Evolutionary conservation across 92 coral and sea anemone species (phyloP), one percentile per base, ranked within the genome.

Genomic region (Diadumene lineata): DNA sequence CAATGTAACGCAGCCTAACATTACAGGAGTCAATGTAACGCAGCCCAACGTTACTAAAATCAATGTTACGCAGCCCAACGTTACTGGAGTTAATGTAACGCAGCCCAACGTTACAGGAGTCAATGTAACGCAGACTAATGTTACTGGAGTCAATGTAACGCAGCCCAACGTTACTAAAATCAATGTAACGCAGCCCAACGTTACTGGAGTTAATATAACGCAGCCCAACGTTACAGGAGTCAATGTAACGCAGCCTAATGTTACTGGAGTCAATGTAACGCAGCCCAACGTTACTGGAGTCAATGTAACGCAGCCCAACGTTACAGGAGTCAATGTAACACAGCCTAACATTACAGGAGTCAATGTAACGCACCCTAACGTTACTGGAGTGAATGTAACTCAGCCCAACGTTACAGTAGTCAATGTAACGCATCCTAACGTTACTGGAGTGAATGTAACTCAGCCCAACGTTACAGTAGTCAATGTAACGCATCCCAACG

Each of bases 51-150:
- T 56, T 28, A 61, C 74, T 23, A 55, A 56, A 15, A 34, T 63
- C 18, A 79, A 31, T 43, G 61, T 53, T 1, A 57, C 83, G 2
- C 30, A 69, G 38, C 65, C 69, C 64, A 60, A 75, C 56, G 76
- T 74, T 62, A 50, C 70, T 19, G 71, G 38, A 0, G 60, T 67
- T 17, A 66, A 29, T 6, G 23, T 66, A 22, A 68, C 73, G 15
- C 33, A 30, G 24, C 68, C 76, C n/a, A 80, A 70, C 51, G n/a
- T 61, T 26, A 71, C 64, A 11, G 72, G 80, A 68, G 26, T 72
- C 55, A 50, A 75, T 70, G 48, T 70, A 46, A 68, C 56, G 32
- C 69, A 78, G 1, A 50, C 11, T 24, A 75, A 75, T 53, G 57
- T 79, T 57, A 66, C 72, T 2, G 46, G 43, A 18, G 31, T 66